A percentile compares a stretch with the other conserved stretches of the same genome.
Evolutionary conservation across 2,797 vertebrate species (phyloP).

Genomic region (Octomys mimax): DNA sequence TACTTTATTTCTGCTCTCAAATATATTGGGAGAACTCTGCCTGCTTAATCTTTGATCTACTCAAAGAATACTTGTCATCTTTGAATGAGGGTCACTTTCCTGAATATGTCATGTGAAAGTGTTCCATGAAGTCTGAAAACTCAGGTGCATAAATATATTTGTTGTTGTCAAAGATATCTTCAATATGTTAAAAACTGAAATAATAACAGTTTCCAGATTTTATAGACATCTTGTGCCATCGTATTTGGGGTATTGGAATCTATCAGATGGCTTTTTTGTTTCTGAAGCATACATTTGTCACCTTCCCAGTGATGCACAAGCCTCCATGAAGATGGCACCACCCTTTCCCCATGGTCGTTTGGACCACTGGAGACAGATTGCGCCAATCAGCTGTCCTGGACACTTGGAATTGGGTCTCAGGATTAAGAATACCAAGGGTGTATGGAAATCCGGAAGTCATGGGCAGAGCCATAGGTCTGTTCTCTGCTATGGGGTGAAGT

Average conservation of each 20-base stretch:
- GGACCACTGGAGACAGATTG: background rate
- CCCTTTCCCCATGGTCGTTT: background rate
- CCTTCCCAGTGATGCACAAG: background rate
- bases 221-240: background rate
- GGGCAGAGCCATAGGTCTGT: background rate
- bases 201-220: background rate
- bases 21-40: background rate
- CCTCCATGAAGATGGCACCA: background rate
- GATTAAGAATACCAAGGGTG: background rate
- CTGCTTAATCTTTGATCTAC: background rate
- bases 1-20: background rate
- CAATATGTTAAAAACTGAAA: background rate
- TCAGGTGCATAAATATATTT: background rate
- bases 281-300: background rate
- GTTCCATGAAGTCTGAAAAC: background rate
- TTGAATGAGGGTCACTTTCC: background rate
- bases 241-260: background rate
- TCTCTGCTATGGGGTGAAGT: background rate
- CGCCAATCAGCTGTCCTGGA: background rate
- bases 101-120: background rate
- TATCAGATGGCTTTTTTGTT: background rate
- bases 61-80: background rate
- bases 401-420: background rate
- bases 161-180: background rate
- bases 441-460: background rate